Conservation (phyloP, 2,797 vertebrate genomes). For the Scyliorhinus canicula region DNA sequence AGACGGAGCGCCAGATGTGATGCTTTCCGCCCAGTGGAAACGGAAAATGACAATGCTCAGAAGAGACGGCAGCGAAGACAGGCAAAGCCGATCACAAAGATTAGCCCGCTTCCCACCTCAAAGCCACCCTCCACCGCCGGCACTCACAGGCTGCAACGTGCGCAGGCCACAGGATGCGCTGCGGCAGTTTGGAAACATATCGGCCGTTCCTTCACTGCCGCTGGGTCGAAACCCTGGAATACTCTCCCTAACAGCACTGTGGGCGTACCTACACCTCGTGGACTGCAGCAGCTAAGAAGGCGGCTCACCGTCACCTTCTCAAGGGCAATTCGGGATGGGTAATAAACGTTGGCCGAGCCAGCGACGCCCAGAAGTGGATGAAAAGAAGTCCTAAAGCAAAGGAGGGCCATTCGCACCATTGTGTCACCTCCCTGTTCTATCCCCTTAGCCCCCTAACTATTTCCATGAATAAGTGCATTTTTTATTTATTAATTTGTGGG, state of each 20-base stretch:
- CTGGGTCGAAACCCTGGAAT: not conserved
- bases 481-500: no score
- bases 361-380: not conserved
- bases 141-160: not conserved
- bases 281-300: not conserved
- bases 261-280: no score
- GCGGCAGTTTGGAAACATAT: not conserved
- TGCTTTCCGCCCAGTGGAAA: not conserved
- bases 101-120: not conserved
- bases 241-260: not conserved
- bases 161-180: not conserved
- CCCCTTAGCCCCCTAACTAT: not conserved
- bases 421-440: not conserved
- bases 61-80: not conserved
- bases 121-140: not conserved
- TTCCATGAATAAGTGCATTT: not conserved
- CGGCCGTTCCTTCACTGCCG: no score
- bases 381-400: not conserved
- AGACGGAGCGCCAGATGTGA: not conserved
- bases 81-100: not conserved
- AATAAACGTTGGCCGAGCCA: not conserved
- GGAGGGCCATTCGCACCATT: not conserved
- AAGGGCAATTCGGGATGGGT: not conserved
- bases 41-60: not conserved
- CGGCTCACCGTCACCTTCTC: not conserved